phyloP scores from a whole-genome alignment of 2,113 vertebrate species.

The Lampris incognitus region DNA sequence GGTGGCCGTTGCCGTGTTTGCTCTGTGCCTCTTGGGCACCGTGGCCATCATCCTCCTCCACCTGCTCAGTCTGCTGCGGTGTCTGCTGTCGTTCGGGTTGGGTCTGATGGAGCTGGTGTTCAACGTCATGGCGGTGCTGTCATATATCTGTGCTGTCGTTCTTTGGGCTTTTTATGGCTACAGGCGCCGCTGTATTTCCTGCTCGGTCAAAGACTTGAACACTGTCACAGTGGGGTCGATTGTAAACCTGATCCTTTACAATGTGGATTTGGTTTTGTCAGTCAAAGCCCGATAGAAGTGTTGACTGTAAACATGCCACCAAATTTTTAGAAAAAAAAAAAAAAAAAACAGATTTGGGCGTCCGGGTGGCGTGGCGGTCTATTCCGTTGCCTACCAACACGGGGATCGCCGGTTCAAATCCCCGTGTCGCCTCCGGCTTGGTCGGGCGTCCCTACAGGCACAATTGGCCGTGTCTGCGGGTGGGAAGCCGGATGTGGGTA shows the following conservation, averaged over 20 bases:
- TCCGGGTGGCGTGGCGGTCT: too few relatives aligned
- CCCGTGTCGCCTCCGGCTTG: too few relatives aligned
- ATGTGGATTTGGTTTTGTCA: slow-evolving; percentile 78
- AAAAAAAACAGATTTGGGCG: too few relatives aligned
- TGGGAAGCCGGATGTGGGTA: too few relatives aligned
- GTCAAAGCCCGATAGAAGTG: slow-evolving; percentile 36
- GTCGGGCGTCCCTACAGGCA: too few relatives aligned
- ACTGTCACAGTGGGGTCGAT: slow-evolving; percentile 74
- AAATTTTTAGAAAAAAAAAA: too few relatives aligned
- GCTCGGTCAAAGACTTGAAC: slow-evolving; percentile 50
- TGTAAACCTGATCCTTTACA: slow-evolving; percentile 81
- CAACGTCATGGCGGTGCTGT: slow-evolving; percentile 67
- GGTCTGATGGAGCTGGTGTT: slow-evolving; percentile 73
- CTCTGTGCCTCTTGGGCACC: slow-evolving; percentile 80
- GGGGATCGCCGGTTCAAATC: too few relatives aligned
- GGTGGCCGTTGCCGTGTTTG: slow-evolving; percentile 79
- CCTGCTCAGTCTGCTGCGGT: slow-evolving; percentile 66
- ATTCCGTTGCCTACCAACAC: too few relatives aligned
- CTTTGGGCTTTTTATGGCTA: slow-evolving; percentile 81
- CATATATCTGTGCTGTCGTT: slow-evolving; percentile 77
- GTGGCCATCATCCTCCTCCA: slow-evolving; percentile 78
- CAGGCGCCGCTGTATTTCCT: fast-evolving
- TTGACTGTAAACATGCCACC: not conserved
- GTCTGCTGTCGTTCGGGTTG: slow-evolving; percentile 44
- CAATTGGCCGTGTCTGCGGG: too few relatives aligned